Conservation (phyloP, 2,888 invertebrate species). For the Diadegma fenestrale region DNA sequence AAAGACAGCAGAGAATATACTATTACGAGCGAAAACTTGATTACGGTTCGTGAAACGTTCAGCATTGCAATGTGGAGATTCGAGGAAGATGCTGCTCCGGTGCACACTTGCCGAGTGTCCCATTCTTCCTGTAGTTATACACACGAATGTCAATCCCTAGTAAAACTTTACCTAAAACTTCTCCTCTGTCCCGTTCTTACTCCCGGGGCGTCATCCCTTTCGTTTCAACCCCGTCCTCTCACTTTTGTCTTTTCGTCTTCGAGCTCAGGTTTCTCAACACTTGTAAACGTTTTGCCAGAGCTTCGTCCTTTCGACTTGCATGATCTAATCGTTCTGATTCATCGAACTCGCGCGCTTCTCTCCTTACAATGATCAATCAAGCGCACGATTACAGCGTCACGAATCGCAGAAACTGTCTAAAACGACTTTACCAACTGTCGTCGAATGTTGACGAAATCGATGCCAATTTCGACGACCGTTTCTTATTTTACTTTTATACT, state of each 20-base stretch:
- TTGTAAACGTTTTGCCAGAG: constrained; percentile 29
- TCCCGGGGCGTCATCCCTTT: not conserved
- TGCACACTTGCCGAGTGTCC: constrained; percentile 53
- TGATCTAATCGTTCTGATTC: constrained; percentile 18
- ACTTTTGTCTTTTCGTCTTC: not conserved
- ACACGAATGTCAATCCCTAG: constrained; percentile 37
- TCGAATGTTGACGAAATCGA: not conserved
- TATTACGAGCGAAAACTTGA: constrained; percentile 68
- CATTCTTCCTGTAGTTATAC: constrained; percentile 47
- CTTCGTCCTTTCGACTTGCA: not conserved
- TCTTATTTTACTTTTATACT: constrained; percentile 10
- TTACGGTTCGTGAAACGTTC: constrained; percentile 65
- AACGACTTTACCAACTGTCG: not conserved
- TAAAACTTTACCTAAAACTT: constrained; percentile 59
- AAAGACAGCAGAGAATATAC: constrained; percentile 37
- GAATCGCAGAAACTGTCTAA: not conserved
- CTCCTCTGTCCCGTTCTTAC: not conserved
- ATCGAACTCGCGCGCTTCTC: not conserved
- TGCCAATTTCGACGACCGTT: not conserved
- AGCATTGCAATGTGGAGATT: constrained; percentile 57
- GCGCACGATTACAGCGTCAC: not conserved
- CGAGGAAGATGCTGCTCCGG: constrained; percentile 59
- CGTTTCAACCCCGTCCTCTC: not conserved
- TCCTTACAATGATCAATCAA: constrained; percentile 18
- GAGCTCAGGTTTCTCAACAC: constrained; percentile 2